Evolutionary conservation across 2,888 invertebrate species (phyloP).

Genomic region (Loripinus fragilis): DNA sequence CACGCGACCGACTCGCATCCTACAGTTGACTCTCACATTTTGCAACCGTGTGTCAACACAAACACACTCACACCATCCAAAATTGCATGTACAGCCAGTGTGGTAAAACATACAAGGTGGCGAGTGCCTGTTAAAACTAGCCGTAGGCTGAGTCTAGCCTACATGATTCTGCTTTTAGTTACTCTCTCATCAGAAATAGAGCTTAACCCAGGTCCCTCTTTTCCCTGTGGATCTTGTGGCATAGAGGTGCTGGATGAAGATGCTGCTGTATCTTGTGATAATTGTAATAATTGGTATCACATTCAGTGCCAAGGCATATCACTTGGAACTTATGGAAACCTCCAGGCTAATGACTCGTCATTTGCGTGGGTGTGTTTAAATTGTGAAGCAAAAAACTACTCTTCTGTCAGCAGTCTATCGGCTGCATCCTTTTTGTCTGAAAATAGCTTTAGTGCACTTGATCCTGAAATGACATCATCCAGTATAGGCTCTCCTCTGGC

Average conservation of each 20-base stretch:
- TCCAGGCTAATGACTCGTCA: conserved; percentile 7
- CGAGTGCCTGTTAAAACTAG: not conserved
- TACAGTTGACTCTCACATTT: not conserved
- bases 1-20: conserved; percentile 6
- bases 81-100: not conserved
- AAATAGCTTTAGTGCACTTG: not conserved
- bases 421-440: not conserved
- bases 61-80: conserved; percentile 1
- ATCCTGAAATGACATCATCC: not conserved
- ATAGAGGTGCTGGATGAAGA: conserved; percentile 4
- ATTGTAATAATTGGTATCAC: conserved; percentile 6
- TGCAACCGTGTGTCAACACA: conserved; percentile 5
- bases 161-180: not conserved
- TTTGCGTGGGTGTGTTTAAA: conserved; percentile 12
- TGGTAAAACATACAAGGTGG: conserved; percentile 17
- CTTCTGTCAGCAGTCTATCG: not conserved
- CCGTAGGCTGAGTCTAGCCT: not conserved
- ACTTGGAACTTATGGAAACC: not conserved
- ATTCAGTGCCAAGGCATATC: conserved; percentile 2
- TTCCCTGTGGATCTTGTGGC: conserved; percentile 7
- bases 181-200: conserved; percentile 3
- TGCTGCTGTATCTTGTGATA: conserved; percentile 6
- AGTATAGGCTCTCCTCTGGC: not conserved
- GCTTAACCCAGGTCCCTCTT: conserved; percentile 12
- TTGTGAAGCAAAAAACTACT: not conserved